Evolutionary conservation across 2,797 vertebrate species (phyloP).

Genomic region (Carcharodon carcharias): DNA sequence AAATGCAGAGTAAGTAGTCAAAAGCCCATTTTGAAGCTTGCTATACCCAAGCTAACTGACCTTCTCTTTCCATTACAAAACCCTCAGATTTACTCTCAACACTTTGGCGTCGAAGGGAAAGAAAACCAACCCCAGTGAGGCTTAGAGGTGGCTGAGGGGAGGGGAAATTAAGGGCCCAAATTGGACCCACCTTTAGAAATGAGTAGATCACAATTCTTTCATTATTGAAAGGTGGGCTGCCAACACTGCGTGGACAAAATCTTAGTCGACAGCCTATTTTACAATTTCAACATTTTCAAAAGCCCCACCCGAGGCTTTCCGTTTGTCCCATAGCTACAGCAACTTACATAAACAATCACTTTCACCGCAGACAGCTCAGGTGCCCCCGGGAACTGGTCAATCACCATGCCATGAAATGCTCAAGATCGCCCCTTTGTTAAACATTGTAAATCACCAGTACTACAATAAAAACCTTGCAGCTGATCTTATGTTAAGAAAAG

Average conservation of each 20-base stretch:
- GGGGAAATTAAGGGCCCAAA: neutral
- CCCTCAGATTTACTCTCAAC: neutral
- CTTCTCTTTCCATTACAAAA: neutral
- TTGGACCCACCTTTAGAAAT: neutral
- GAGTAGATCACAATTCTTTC: neutral
- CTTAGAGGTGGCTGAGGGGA: neutral
- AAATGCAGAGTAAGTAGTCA: neutral
- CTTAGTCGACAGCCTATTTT: neutral
- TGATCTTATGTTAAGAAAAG: neutral
- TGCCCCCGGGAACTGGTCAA: neutral
- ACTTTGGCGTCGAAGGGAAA: neutral
- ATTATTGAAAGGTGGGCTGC: neutral
- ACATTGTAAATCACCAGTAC: neutral
- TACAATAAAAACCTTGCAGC: neutral
- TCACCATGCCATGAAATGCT: neutral
- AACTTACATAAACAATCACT: neutral
- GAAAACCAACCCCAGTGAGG: neutral
- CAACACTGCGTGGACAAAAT: neutral
- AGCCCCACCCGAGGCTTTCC: neutral
- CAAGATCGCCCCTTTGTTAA: neutral
- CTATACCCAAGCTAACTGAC: neutral
- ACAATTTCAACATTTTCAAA: no score
- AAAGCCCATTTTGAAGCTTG: neutral
- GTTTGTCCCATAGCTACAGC: neutral
- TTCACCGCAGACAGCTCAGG: neutral